These are phyloP conservation scores for Cassiopea xamachana DNA, from an alignment of 30 jellyfish, hydroid and myxozoan species.

Conservation along the genomic window DNA sequence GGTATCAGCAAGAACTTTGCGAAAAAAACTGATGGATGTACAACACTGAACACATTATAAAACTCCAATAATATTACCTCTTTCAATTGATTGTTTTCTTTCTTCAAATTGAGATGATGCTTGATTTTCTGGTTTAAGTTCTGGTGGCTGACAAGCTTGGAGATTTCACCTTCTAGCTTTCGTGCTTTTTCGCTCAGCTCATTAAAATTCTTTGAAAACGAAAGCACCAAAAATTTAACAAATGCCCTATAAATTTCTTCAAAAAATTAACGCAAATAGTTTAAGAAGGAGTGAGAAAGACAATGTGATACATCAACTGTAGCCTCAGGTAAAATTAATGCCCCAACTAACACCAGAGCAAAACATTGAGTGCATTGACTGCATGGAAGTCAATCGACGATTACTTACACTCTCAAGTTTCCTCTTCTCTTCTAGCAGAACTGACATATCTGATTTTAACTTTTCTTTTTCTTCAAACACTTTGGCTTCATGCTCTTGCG, in stretches of 20 bases:
- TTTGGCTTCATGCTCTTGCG: slow-evolving; percentile 84
- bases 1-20: too few species aligned
- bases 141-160: slow-evolving; percentile 91
- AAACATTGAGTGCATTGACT: too few species aligned
- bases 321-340: not conserved
- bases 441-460: slow-evolving; percentile 76
- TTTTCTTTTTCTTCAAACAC: slow-evolving; percentile 82
- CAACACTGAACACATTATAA: not conserved
- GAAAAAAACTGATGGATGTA: too few species aligned
- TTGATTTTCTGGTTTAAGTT: slow-evolving; percentile 87
- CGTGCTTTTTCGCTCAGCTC: slow-evolving; percentile 39
- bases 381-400: not conserved
- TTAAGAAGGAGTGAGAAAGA: not conserved
- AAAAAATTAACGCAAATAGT: not conserved
- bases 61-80: slow-evolving; percentile 61
- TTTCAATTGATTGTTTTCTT: slow-evolving; percentile 75
- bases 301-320: not conserved
- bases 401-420: slow-evolving; percentile 29
- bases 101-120: slow-evolving; percentile 83
- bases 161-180: slow-evolving; percentile 68
- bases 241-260: too few species aligned
- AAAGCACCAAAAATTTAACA: not conserved
- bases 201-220: slow-evolving; percentile 10
- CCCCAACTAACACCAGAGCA: not conserved
- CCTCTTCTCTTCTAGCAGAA: slow-evolving; percentile 86